Conservation (phyloP, 2,888 invertebrate genomes). For the Drosophila borborema region DNA sequence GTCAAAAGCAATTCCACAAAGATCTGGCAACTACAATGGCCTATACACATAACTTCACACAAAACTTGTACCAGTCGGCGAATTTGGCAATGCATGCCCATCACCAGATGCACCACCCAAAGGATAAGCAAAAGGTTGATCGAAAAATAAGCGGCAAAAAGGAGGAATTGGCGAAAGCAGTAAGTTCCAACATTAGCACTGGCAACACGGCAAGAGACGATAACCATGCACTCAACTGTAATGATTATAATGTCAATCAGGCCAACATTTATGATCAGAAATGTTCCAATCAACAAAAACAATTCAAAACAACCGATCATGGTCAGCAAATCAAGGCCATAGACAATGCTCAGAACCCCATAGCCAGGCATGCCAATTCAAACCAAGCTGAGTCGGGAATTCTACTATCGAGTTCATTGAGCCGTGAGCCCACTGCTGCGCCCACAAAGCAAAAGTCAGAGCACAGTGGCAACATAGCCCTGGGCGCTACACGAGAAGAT, state of each 20-base stretch:
- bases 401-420: constrained; percentile 51
- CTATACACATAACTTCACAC: constrained; percentile 84
- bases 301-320: constrained; percentile 60
- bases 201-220: constrained; percentile 56
- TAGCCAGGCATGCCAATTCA: constrained; percentile 52
- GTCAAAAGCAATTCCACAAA: constrained; percentile 87
- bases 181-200: constrained; percentile 30
- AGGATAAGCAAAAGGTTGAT: constrained; percentile 82
- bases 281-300: constrained; percentile 63
- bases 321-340: constrained; percentile 71
- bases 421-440: constrained; percentile 40
- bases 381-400: constrained; percentile 50
- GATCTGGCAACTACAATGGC: constrained; percentile 85
- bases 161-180: constrained; percentile 75
- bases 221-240: constrained; percentile 55
- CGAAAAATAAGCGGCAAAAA: constrained; percentile 80
- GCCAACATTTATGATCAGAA: constrained; percentile 62
- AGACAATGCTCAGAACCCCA: constrained; percentile 59
- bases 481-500: constrained; percentile 57
- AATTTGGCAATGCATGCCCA: constrained; percentile 83
- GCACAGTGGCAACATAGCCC: constrained; percentile 60
- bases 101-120: constrained; percentile 82
- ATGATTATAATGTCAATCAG: constrained; percentile 67
- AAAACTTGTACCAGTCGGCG: constrained; percentile 84
- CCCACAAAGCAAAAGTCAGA: constrained; percentile 68